Conservation (phyloP, 2,113 vertebrate genomes). For the Todiramphus chloris region DNA sequence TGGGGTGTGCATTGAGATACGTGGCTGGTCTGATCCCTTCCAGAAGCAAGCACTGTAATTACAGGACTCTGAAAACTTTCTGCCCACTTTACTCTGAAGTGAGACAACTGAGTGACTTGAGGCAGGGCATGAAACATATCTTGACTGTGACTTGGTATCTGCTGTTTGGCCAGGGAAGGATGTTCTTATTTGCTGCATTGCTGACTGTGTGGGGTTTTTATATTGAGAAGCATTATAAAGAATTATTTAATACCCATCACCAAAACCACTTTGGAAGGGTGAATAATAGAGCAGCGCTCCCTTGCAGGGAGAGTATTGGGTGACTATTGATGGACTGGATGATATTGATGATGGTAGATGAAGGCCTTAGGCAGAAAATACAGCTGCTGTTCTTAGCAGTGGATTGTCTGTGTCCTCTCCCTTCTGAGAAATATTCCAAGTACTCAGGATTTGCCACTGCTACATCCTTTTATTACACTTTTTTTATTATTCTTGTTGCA, state of each 20-base stretch:
- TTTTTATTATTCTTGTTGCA: background rate
- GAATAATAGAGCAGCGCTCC: background rate
- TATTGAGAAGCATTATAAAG: background rate
- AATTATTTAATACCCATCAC: background rate
- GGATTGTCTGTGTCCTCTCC: background rate
- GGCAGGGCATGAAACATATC: background rate
- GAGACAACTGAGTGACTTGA: background rate
- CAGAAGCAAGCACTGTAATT: background rate
- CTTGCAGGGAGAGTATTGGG: background rate
- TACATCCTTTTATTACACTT: background rate
- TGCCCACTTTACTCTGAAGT: background rate
- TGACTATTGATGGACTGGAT: background rate
- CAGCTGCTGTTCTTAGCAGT: background rate
- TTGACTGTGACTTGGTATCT: background rate
- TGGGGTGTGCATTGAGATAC: background rate
- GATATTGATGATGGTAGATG: background rate
- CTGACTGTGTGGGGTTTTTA: background rate
- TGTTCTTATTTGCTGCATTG: background rate
- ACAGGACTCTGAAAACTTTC: background rate
- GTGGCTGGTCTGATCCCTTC: background rate
- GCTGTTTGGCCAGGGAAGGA: background rate
- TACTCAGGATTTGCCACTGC: background rate
- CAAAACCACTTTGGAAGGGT: background rate
- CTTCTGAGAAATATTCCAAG: background rate
- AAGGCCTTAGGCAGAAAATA: background rate